These are phyloP conservation scores for Plagiodera versicolora DNA, from an alignment of 2,888 invertebrate genomes.

Conservation along the genomic window DNA sequence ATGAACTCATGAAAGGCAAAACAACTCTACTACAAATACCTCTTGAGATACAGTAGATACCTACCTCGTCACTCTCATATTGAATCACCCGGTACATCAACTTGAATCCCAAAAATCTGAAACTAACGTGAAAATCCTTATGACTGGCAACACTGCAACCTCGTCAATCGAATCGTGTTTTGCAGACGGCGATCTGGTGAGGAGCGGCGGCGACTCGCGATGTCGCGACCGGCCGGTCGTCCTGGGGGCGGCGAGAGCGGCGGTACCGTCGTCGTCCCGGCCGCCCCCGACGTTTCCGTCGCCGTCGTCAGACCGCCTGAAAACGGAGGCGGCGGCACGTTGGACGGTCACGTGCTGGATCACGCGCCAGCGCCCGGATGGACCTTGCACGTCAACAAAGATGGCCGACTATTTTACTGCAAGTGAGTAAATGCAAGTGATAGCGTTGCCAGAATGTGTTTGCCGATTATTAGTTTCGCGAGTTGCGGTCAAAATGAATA, in stretches of 20 bases:
- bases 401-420: conserved; percentile 86
- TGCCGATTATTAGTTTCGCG: too few species aligned
- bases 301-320: neutral
- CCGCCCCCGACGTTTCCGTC: too few species aligned
- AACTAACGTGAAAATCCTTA: neutral
- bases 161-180: neutral
- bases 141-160: neutral
- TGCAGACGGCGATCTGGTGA: neutral
- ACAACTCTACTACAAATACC: too few species aligned
- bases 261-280: neutral
- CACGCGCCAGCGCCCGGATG: conserved; percentile 64
- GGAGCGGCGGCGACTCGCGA: neutral
- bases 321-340: conserved; percentile 11
- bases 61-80: too few species aligned
- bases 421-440: conserved; percentile 68
- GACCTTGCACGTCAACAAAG: conserved; percentile 77
- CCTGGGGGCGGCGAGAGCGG: neutral
- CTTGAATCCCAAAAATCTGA: neutral
- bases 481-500: too few species aligned
- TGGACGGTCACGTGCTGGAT: conserved; percentile 52
- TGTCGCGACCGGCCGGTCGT: neutral
- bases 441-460: too few species aligned
- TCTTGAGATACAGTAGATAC: too few species aligned
- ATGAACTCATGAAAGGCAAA: too few species aligned
- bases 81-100: too few species aligned